Base-by-base conservation (phyloP, 1,140 invertebrate genomes). In the Stratiolaelaps scimitus region DNA sequence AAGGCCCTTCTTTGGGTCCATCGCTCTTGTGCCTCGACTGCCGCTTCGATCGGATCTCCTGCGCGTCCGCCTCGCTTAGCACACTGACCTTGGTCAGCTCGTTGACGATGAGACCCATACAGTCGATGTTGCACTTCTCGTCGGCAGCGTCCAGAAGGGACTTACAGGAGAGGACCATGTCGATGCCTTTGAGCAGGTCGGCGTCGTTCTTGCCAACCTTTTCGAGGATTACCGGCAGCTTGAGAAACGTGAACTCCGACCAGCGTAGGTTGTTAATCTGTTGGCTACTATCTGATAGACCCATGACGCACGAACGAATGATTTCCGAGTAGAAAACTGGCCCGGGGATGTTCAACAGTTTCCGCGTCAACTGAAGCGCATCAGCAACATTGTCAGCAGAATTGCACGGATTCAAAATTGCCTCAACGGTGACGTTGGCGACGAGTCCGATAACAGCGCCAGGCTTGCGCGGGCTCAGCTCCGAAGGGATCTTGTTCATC, bases 231-330 rank as follows among this genome's bases (percentile, higher is more conserved):
- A 75, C 74, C 5, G 76, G 76, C 65, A 94, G 80, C 79, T 93
- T 93, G 0, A 95, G 78, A 74, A 93, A 93, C 13, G 86, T 89
- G 73, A 94, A 93, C 20, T 89, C 89, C 23, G 87, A 87, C 89
- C 91, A 95, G 72, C 91, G 84, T 1, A 89, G 83, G 71, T 92
- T 88, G 72, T 89, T 84, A 17, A 65, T 23, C 26, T n/a, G 60
- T 4, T 84, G 83, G 1, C 83, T 83, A 7, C 72, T 71, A 53
- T 65, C 68, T 71, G 88, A 83, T 1, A 95, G 75, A n/a, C 87
- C 89, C 69, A 94, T 84, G 45, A 93, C 83, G 74, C 87, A 88
- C 0, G 88, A 86, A 70, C 89, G 79, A 64, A 94, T 85, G 15
- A 94, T 80, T 80, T 95, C 91, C 75, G 85, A 87, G 72, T 88